phyloP scores from a whole-genome alignment of 2,113 vertebrate species.

The Paralichthys olivaceus region DNA sequence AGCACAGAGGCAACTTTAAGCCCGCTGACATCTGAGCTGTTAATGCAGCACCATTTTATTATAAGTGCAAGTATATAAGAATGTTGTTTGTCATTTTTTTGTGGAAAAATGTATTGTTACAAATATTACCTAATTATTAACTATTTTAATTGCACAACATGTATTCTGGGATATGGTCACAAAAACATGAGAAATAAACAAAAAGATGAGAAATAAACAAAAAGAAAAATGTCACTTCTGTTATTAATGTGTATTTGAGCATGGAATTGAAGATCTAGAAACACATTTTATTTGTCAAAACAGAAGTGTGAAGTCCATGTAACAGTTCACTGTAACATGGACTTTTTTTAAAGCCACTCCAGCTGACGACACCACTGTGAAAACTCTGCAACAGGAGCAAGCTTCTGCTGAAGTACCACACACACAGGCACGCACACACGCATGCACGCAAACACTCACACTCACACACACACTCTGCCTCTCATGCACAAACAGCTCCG shows the following conservation, averaged over 20 bases:
- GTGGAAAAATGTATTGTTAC: not conserved
- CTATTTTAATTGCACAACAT: not conserved
- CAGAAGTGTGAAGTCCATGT: conserved; percentile 17
- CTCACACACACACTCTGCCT: conserved; percentile 43
- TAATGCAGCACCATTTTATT: not conserved
- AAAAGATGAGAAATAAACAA: not conserved
- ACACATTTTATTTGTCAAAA: not conserved
- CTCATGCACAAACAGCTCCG: conserved; percentile 69
- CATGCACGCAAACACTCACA: conserved; percentile 45
- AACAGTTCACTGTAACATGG: conserved; percentile 20
- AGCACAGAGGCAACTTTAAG: conserved; percentile 10
- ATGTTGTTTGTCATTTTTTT: not conserved
- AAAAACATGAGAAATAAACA: not conserved
- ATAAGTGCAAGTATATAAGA: not conserved
- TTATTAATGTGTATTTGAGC: not conserved
- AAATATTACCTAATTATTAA: not conserved
- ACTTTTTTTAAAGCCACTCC: conserved; percentile 44
- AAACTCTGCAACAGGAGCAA: conserved; percentile 72
- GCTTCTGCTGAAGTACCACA: conserved; percentile 56
- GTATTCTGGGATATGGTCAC: not conserved
- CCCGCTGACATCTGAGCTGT: not conserved
- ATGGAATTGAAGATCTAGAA: not conserved
- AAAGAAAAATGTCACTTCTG: not conserved
- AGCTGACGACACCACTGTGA: conserved; percentile 59
- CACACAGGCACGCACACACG: not conserved